Evolutionary conservation across 2,888 invertebrate species (phyloP).

Genomic region (Beris morrisii): DNA sequence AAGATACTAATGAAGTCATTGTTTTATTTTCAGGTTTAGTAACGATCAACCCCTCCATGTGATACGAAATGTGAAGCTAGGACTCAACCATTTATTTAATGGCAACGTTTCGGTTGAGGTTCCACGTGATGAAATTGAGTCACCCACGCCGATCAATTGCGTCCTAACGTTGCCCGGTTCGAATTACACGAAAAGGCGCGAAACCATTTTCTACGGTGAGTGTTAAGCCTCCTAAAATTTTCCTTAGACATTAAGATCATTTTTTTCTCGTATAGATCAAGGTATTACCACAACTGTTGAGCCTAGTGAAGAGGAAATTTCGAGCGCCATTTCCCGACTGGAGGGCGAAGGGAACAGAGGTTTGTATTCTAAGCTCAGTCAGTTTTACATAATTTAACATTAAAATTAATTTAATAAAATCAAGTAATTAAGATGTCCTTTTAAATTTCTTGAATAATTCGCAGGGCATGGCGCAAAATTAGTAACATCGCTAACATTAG

Average conservation of each 20-base stretch:
- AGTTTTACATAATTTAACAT: no score
- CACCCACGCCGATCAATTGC: slow-evolving; percentile 57
- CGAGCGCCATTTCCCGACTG: slow-evolving; percentile 36
- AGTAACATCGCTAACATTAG: slow-evolving; percentile 2
- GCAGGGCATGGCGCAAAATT: slow-evolving; percentile 11
- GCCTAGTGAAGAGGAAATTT: slow-evolving; percentile 36
- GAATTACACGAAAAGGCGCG: slow-evolving; percentile 56
- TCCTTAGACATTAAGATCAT: background rate
- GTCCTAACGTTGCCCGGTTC: slow-evolving; percentile 56
- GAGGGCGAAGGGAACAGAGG: slow-evolving; percentile 34
- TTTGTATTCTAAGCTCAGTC: background rate
- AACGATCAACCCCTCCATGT: slow-evolving; percentile 17
- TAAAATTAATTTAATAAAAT: no score
- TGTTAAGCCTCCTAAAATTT: slow-evolving; percentile 22
- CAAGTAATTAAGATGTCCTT: no score
- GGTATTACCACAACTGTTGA: slow-evolving; percentile 34
- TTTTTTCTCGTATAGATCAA: slow-evolving; percentile 32
- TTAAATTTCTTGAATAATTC: background rate
- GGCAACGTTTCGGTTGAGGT: slow-evolving; percentile 16
- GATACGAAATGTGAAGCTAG: slow-evolving; percentile 14
- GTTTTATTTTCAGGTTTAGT: slow-evolving; percentile 6
- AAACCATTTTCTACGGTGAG: slow-evolving; percentile 58
- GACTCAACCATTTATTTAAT: slow-evolving; percentile 19
- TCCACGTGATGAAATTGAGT: slow-evolving; percentile 46
- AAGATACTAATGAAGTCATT: no score